Evolutionary conservation across 2,888 invertebrate species (phyloP), one percentile per base, ranked within the genome.

Genomic region (Disparrhopalites patrizii): DNA sequence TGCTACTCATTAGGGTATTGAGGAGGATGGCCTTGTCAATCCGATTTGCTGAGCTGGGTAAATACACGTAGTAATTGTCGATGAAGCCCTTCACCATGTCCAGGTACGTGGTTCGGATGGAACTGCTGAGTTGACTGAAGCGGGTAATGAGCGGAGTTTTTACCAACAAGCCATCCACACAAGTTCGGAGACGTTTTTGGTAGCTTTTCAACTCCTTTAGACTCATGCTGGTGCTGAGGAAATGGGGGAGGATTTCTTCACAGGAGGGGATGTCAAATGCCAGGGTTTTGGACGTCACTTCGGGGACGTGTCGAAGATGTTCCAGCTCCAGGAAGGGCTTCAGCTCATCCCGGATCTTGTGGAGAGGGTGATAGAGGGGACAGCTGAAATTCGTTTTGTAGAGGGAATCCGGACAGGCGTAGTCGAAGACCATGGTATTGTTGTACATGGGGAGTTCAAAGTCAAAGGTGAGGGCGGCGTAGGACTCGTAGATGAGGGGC

Each of bases 321-420:
- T 47, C 23, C 3, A 47, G 18, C 25, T 47, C 47, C 23, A 47
- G 5, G 8, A 25, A 5, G 2, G 47, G 23, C 3, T 31, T 28
- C 8, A 63, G 23, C 18, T 55, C 56, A 40, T 63, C 55, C 18
- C 55, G 54, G 40, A 63, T 38, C 47, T 63, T 55, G 47, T 63
- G 63, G 5, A 63, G 33, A 25, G 55, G 36, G 33, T 63, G 43
- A 27, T 47, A 55, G n/a, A 63, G 13, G 2, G 63, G 63, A 23
- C 63, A 63, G 25, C 30, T 30, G 23, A 25, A 54, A 13, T 40
- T 28, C 1, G 54, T 31, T 1, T 5, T 28, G 31, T 30, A 63
- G 15, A 43, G 43, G 1, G 55, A 5, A 25, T 40, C 40, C 0
- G 36, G 25, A 30, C 63, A 63, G 1, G 30, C 60, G 28, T 60